Evolutionary conservation across 2,888 invertebrate genomes (phyloP).

Genomic region (Plagodis dolabraria): DNA sequence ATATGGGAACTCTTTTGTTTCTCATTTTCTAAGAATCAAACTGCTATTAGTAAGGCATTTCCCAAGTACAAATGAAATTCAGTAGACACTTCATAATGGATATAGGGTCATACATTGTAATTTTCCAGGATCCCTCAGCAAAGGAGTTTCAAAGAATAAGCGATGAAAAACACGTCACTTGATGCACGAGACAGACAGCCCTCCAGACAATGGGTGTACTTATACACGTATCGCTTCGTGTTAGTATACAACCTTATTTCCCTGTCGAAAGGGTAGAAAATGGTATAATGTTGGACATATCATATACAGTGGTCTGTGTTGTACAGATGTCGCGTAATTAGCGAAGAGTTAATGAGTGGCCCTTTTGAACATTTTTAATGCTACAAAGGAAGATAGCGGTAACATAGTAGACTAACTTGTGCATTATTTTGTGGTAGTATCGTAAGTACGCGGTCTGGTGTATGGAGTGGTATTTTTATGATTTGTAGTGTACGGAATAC

Average conservation of each 20-base stretch:
- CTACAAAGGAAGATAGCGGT: conserved; percentile 24
- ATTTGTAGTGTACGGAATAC: too few species aligned
- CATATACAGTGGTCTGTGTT: conserved; percentile 35
- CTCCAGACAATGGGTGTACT: conserved; percentile 76
- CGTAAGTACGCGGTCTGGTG: too few species aligned
- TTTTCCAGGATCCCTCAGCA: conserved; percentile 29
- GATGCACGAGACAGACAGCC: conserved; percentile 72
- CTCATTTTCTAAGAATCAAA: background rate
- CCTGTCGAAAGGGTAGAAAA: conserved; percentile 22
- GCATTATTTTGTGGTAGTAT: background rate
- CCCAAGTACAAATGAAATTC: conserved; percentile 13
- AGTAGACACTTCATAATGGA: conserved; percentile 7
- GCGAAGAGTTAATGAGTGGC: conserved; percentile 47
- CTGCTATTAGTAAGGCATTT: conserved; percentile 2
- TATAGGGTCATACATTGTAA: conserved; percentile 12
- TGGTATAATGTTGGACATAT: conserved; percentile 11
- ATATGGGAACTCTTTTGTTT: background rate
- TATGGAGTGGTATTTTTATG: too few species aligned
- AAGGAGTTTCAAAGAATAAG: conserved; percentile 55
- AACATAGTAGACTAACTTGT: conserved; percentile 9
- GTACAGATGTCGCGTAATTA: conserved; percentile 64
- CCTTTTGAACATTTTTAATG: conserved; percentile 40
- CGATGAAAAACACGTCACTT: conserved; percentile 74
- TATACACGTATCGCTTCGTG: conserved; percentile 65
- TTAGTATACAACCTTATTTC: conserved; percentile 23